Evolutionary conservation across 2,797 vertebrate genomes (phyloP).

Genomic region (Leptoclinus maculatus): DNA sequence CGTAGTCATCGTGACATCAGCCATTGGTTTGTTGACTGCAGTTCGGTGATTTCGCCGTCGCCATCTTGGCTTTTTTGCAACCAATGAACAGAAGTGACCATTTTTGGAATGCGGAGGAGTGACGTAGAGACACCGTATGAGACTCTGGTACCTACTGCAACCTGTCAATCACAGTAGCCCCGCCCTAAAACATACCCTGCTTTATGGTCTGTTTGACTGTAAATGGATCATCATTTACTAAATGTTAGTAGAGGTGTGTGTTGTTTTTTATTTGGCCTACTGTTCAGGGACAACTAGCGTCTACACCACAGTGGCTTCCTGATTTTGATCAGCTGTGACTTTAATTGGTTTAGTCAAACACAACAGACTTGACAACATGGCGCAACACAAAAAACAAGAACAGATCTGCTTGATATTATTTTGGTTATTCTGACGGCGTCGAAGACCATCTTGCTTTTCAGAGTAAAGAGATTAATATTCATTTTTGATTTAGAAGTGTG

Average conservation of each 20-base stretch:
- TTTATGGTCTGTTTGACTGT: no score
- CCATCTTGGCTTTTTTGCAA: no score
- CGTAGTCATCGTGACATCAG: no score
- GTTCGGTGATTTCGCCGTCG: no score
- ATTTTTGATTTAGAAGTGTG: conserved; percentile 2
- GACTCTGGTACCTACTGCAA: no score
- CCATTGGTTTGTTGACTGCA: no score
- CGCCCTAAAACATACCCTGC: no score
- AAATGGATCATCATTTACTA: no score
- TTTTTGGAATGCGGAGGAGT: no score
- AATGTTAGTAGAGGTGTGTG: neutral
- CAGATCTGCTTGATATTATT: neutral
- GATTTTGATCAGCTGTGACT: neutral
- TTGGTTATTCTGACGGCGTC: neutral
- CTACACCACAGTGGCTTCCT: neutral
- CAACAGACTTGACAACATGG: neutral
- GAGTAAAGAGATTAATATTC: neutral
- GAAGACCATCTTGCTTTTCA: neutral
- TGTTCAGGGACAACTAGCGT: neutral
- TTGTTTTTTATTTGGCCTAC: neutral
- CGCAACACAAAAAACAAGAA: neutral
- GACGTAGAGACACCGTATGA: no score
- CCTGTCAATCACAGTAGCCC: no score
- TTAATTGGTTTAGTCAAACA: neutral
- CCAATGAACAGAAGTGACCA: no score